Conservation (phyloP, 1,140 invertebrate genomes). For the Brachionus paranguensis region DNA sequence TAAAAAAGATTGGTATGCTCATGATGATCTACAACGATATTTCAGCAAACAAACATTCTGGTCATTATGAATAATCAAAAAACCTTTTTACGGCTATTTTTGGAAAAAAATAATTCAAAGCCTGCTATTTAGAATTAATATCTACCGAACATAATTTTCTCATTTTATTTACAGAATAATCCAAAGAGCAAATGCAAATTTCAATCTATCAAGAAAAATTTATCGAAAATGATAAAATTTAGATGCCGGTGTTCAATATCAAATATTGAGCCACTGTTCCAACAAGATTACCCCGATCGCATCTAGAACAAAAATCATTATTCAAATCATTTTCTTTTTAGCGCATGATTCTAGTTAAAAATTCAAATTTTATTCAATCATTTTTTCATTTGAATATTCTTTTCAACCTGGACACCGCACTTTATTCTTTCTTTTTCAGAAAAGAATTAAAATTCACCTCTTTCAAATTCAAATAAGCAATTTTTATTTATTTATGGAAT, state of each 20-base stretch:
- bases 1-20: not conserved
- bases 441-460: too few species aligned
- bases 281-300: too few species aligned
- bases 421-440: too few species aligned
- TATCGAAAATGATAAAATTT: not conserved
- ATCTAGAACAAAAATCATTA: too few species aligned
- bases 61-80: not conserved
- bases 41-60: not conserved
- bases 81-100: not conserved
- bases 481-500: too few species aligned
- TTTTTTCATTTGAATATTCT: too few species aligned
- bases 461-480: too few species aligned
- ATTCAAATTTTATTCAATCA: too few species aligned
- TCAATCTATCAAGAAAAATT: not conserved
- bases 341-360: too few species aligned
- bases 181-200: not conserved
- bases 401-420: too few species aligned
- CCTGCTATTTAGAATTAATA: not conserved
- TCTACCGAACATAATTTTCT: not conserved
- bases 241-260: not conserved
- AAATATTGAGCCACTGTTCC: too few species aligned
- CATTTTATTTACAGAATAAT: not conserved
- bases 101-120: not conserved
- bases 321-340: too few species aligned
- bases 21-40: not conserved